phyloP scores from a whole-genome alignment of 2,888 invertebrate species.

The Drosophila fungiperda region DNA sequence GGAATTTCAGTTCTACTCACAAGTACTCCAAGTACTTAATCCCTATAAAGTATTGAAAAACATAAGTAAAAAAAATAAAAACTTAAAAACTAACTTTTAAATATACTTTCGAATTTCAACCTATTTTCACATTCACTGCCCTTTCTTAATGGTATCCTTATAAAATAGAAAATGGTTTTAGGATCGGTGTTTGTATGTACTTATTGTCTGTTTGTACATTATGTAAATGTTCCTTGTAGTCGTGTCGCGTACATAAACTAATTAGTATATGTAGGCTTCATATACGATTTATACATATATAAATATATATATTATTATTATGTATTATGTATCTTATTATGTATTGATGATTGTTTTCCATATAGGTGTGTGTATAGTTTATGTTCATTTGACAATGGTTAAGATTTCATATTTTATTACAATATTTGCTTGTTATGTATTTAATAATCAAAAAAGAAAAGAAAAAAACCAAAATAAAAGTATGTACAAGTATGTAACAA shows the following conservation, averaged over 20 bases:
- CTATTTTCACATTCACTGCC: conserved; percentile 4
- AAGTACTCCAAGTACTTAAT: conserved; percentile 37
- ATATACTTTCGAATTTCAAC: conserved; percentile 8
- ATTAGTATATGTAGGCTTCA: conserved; percentile 61
- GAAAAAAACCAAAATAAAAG: conserved; percentile 34
- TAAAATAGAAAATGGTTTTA: conserved; percentile 27
- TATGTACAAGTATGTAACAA: conserved; percentile 58
- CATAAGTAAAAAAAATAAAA: background rate
- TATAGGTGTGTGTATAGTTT: conserved; percentile 77
- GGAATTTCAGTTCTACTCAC: conserved; percentile 19
- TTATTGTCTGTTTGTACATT: conserved; percentile 76
- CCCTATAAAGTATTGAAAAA: conserved; percentile 2
- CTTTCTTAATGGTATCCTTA: conserved; percentile 13
- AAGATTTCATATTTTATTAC: conserved; percentile 58
- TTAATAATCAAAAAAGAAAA: conserved; percentile 61
- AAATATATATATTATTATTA: conserved; percentile 19
- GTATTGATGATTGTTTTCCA: conserved; percentile 47
- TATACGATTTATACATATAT: conserved; percentile 37
- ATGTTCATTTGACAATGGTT: conserved; percentile 57
- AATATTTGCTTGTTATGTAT: conserved; percentile 74
- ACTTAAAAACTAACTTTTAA: background rate
- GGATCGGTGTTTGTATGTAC: conserved; percentile 49
- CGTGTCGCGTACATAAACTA: conserved; percentile 48
- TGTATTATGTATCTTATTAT: conserved; percentile 20
- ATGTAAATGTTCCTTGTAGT: conserved; percentile 80